These are phyloP conservation scores for Hermodice carunculata DNA, from an alignment of 2,888 invertebrate species.

Conservation along the genomic window DNA sequence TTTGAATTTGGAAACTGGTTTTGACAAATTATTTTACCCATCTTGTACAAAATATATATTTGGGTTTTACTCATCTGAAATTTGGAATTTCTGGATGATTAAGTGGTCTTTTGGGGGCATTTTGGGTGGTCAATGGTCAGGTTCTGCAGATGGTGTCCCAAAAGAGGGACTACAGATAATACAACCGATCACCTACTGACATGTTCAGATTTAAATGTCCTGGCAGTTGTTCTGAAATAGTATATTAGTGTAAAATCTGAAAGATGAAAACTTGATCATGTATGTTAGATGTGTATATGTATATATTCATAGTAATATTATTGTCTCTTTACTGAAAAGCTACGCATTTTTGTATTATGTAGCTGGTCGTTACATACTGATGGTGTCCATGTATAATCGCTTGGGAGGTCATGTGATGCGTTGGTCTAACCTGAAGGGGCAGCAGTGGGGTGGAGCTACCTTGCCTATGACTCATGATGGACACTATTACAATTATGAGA, in stretches of 20 bases:
- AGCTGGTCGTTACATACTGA: slow-evolving; percentile 65
- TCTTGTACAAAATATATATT: too few species aligned
- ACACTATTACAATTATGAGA: slow-evolving; percentile 62
- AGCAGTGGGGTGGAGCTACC: slow-evolving; percentile 66
- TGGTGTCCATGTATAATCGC: slow-evolving; percentile 65
- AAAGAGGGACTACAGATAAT: too few species aligned
- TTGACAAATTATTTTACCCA: too few species aligned
- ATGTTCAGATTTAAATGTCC: too few species aligned
- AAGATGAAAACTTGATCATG: neutral
- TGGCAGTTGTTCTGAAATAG: neutral
- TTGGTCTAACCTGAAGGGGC: slow-evolving; percentile 67
- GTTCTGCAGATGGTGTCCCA: too few species aligned
- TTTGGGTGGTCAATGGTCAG: too few species aligned
- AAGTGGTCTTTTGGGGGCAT: too few species aligned
- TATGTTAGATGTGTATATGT: neutral
- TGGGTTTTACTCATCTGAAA: too few species aligned
- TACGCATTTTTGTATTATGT: slow-evolving; percentile 16
- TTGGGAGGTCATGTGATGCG: slow-evolving; percentile 64
- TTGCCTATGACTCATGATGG: slow-evolving; percentile 64
- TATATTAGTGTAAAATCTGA: neutral
- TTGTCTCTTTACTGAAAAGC: neutral
- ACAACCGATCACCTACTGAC: too few species aligned
- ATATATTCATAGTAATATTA: neutral
- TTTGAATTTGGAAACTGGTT: too few species aligned
- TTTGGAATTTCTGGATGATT: too few species aligned